phyloP scores from a whole-genome alignment of 1,140 invertebrate genomes.

The Laodelphax striatellus region DNA sequence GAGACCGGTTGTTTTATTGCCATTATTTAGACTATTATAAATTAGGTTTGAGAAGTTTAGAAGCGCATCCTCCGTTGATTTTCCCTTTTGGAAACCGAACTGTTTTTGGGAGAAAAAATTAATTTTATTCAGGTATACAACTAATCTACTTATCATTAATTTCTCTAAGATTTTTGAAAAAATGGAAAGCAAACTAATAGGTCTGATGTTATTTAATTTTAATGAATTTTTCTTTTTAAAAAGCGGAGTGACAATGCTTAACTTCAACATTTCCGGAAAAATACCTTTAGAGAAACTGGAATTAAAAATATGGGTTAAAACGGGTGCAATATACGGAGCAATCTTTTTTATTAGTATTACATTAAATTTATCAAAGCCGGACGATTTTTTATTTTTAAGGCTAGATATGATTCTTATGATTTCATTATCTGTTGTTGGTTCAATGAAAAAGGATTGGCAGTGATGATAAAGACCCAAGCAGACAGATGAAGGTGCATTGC shows the following conservation, averaged over 20 bases:
- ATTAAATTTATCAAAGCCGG: neutral
- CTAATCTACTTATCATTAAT: slow-evolving; percentile 4
- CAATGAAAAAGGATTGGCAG: neutral
- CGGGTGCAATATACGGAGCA: neutral
- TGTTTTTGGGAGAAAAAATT: neutral
- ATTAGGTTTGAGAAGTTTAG: slow-evolving; percentile 3
- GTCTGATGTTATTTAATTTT: neutral
- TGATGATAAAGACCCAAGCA: neutral
- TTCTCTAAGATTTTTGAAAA: slow-evolving; percentile 12
- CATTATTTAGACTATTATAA: neutral
- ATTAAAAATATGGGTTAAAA: neutral
- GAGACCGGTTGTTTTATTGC: slow-evolving; percentile 4
- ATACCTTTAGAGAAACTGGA: neutral
- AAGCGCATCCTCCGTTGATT: slow-evolving; percentile 1
- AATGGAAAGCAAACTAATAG: slow-evolving; percentile 5
- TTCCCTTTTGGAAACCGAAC: slow-evolving; percentile 8
- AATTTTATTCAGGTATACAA: slow-evolving; percentile 3
- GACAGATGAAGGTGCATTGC: neutral
- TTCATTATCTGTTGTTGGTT: slow-evolving; percentile 1
- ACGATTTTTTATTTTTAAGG: slow-evolving; percentile 5
- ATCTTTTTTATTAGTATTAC: neutral
- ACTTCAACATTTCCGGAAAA: slow-evolving; percentile 4
- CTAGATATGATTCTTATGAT: neutral
- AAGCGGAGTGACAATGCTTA: neutral
- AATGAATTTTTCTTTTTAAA: neutral